Percentiles rank a stretch among this genome's conserved stretches.
Conservation (phyloP, 2,888 invertebrate species). For the Trissoscelio sp. region DNA sequence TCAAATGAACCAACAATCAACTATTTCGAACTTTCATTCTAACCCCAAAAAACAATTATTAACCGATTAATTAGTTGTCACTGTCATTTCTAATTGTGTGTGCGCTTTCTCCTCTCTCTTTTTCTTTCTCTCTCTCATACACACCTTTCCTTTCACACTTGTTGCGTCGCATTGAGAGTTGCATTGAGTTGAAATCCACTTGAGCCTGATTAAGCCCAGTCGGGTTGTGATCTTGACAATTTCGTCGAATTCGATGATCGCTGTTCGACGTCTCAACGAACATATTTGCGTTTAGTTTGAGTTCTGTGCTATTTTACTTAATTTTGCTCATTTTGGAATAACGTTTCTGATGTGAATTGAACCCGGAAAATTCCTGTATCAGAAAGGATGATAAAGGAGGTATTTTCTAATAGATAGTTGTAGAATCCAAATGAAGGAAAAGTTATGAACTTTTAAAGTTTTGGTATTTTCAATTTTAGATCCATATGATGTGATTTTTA, state of each 20-base stretch:
- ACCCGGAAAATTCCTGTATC: slow-evolving; percentile 33
- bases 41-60: too few species aligned
- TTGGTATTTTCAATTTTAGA: too few species aligned
- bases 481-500: too few species aligned
- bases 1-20: too few species aligned
- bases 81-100: not conserved
- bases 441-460: too few species aligned
- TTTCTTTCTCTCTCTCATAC: slow-evolving; percentile 16
- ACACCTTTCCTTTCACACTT: slow-evolving; percentile 51
- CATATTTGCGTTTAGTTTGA: not conserved
- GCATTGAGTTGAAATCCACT: slow-evolving; percentile 12
- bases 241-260: slow-evolving; percentile 4
- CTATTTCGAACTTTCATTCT: too few species aligned
- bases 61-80: not conserved
- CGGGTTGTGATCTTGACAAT: slow-evolving; percentile 7
- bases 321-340: not conserved
- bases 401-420: slow-evolving; percentile 34
- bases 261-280: not conserved
- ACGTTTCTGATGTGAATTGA: not conserved
- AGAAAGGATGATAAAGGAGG: slow-evolving; percentile 42
- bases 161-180: slow-evolving; percentile 49
- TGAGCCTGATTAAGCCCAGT: not conserved
- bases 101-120: slow-evolving; percentile 38
- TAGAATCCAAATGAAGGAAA: not conserved
- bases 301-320: not conserved